These are phyloP conservation scores for Protula sp. DNA, from an alignment of 2,888 invertebrate species.

Conservation along the genomic window DNA sequence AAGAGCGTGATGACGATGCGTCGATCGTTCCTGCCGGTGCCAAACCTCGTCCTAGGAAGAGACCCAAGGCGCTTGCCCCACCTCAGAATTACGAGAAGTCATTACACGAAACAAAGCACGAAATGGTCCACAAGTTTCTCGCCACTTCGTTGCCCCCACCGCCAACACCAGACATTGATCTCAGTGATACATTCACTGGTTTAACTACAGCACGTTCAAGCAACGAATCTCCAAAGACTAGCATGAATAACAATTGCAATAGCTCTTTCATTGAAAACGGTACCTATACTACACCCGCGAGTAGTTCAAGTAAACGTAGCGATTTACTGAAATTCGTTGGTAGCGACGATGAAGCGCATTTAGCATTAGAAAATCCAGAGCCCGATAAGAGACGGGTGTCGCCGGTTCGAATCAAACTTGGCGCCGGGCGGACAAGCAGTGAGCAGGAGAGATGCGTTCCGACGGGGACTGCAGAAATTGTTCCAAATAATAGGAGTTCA, in stretches of 20 bases:
- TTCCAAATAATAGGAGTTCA: too few species aligned
- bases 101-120: slow-evolving; percentile 48
- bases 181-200: too few species aligned
- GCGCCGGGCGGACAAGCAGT: too few species aligned
- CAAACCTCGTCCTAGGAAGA: slow-evolving; percentile 37
- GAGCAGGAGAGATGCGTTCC: too few species aligned
- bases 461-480: too few species aligned
- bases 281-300: too few species aligned
- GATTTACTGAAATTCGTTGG: too few species aligned
- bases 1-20: slow-evolving; percentile 32
- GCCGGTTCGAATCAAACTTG: too few species aligned
- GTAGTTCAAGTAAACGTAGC: too few species aligned
- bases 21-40: slow-evolving; percentile 44
- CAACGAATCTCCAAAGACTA: neutral
- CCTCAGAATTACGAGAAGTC: slow-evolving; percentile 29
- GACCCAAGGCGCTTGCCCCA: slow-evolving; percentile 29
- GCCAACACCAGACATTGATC: slow-evolving; percentile 3
- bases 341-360: too few species aligned
- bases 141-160: slow-evolving; percentile 37
- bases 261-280: too few species aligned
- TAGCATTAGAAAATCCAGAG: too few species aligned
- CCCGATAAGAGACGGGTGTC: neutral
- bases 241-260: neutral
- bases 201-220: neutral
- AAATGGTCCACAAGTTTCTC: slow-evolving; percentile 54